phyloP scores from a whole-genome alignment of 1,140 invertebrate species.

The Vollenhovia emeryi region DNA sequence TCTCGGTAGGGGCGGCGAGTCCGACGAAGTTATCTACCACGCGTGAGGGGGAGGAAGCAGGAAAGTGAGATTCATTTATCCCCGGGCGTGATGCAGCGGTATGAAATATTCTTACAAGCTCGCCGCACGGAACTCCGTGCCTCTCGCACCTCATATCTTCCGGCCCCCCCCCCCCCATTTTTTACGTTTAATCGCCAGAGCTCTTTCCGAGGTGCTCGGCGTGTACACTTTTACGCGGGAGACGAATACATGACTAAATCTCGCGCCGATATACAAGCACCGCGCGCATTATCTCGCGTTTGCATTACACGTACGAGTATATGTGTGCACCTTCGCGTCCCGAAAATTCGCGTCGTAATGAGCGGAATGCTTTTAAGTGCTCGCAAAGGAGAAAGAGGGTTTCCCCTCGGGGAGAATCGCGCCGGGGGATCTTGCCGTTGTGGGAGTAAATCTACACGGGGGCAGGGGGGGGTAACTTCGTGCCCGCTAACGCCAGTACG shows the following conservation, averaged over 20 bases:
- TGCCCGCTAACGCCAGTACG: constrained; percentile 29
- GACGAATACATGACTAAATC: background rate
- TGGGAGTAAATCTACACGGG: background rate
- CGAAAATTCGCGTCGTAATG: constrained; percentile 28
- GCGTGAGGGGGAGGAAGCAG: background rate
- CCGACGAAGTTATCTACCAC: constrained; percentile 23
- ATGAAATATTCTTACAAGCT: constrained; percentile 40
- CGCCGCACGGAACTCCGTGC: background rate
- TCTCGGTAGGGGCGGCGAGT: constrained; percentile 1
- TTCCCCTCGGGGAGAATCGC: background rate
- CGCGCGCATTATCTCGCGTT: background rate
- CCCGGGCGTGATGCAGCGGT: background rate
- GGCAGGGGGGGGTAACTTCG: constrained; percentile 11
- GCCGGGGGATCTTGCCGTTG: background rate
- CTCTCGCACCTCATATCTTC: background rate
- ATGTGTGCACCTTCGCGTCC: background rate
- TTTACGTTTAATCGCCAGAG: constrained; percentile 5
- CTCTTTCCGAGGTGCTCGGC: background rate
- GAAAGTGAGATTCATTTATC: constrained; percentile 56
- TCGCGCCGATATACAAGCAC: background rate
- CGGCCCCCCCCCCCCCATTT: background rate
- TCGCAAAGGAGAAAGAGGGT: background rate
- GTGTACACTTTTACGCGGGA: background rate
- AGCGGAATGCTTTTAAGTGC: constrained; percentile 40
- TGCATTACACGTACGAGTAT: background rate